These are phyloP conservation scores for Bembecia ichneumoniformis DNA, from an alignment of 2,888 invertebrate genomes.

Conservation along the genomic window DNA sequence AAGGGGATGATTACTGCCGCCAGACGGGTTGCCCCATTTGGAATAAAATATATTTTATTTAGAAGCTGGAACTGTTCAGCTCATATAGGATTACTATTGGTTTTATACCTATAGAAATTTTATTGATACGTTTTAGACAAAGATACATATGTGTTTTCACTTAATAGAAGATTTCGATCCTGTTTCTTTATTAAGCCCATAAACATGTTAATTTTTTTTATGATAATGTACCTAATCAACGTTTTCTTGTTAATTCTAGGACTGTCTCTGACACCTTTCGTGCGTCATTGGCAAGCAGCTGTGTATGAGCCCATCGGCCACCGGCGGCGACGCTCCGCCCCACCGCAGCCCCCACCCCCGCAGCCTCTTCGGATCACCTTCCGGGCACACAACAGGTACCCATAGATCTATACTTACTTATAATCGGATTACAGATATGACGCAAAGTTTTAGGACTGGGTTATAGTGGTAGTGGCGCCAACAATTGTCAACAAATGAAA, in stretches of 20 bases:
- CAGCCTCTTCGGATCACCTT: slow-evolving; percentile 72
- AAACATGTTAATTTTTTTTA: too few relatives aligned
- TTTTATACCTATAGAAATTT: too few relatives aligned
- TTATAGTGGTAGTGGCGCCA: background rate
- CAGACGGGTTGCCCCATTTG: too few relatives aligned
- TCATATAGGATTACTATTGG: too few relatives aligned
- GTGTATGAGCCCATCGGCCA: slow-evolving; percentile 81
- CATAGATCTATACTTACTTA: background rate
- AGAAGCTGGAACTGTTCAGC: too few relatives aligned
- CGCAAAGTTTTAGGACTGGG: background rate
- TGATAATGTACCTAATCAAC: too few relatives aligned
- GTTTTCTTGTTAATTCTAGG: slow-evolving; percentile 53
- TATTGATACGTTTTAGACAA: too few relatives aligned
- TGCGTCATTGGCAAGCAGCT: slow-evolving; percentile 85
- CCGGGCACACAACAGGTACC: slow-evolving; percentile 78
- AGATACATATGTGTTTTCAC: background rate
- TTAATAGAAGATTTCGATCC: too few relatives aligned
- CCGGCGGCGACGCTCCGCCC: slow-evolving; percentile 71
- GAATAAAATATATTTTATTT: too few relatives aligned
- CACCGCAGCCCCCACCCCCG: slow-evolving; percentile 37
- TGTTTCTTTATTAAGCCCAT: too few relatives aligned
- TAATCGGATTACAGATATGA: background rate
- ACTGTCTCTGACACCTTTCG: slow-evolving; percentile 80
- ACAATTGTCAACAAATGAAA: background rate
- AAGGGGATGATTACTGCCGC: too few relatives aligned